Percentiles rank a stretch among this genome's conserved stretches.
Conservation (phyloP, 2,888 invertebrate species). For the Perithous albicinctus region DNA sequence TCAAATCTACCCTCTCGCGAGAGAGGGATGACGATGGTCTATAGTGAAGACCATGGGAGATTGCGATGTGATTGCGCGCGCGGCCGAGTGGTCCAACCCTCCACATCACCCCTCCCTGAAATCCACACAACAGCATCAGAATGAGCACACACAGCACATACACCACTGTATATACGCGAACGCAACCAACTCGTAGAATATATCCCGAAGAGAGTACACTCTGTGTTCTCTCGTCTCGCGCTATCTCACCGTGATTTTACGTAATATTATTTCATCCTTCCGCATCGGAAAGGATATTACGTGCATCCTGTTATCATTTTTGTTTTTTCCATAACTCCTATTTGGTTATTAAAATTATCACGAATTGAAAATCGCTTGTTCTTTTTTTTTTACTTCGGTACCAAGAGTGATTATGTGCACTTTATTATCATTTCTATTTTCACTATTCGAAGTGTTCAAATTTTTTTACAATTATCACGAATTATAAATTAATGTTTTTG, state of each 20-base stretch:
- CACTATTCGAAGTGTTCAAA: neutral
- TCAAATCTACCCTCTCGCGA: conserved; percentile 10
- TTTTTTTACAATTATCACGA: neutral
- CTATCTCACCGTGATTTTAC: conserved; percentile 32
- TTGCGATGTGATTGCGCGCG: conserved; percentile 58
- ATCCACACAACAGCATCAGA: conserved; percentile 21
- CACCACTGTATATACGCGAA: conserved; percentile 21
- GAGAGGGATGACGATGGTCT: conserved; percentile 24
- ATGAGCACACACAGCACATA: conserved; percentile 10
- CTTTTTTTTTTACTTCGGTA: no score
- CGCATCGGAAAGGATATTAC: conserved; percentile 25
- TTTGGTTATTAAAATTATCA: no score
- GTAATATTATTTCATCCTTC: conserved; percentile 28
- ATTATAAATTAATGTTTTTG: neutral
- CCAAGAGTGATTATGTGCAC: no score
- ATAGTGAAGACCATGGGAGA: conserved; percentile 39
- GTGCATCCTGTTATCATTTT: conserved; percentile 17
- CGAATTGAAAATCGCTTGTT: no score
- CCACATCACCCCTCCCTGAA: conserved; percentile 6
- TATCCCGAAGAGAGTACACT: neutral
- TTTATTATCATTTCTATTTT: neutral
- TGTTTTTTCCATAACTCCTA: neutral
- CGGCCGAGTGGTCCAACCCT: conserved; percentile 37
- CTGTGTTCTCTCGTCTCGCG: conserved; percentile 16
- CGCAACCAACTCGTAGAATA: conserved; percentile 16